These are phyloP conservation scores for Lobophora halterata DNA, from an alignment of 2,888 invertebrate genomes.

Conservation along the genomic window DNA sequence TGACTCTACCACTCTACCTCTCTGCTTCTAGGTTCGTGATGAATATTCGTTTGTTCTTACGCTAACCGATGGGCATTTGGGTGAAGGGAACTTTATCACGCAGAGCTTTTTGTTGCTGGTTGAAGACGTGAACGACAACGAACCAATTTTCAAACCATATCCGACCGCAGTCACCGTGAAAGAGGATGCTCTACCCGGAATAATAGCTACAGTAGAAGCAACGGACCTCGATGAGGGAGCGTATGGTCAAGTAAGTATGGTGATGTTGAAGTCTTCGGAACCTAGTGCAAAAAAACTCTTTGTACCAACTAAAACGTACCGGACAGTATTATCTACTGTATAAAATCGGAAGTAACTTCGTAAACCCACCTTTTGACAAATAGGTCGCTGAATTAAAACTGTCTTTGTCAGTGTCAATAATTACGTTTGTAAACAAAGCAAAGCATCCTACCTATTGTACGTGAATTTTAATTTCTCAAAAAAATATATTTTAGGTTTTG, in stretches of 20 bases:
- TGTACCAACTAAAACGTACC: too few relatives aligned
- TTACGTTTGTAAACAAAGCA: constrained; percentile 1
- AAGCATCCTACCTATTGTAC: constrained; percentile 10
- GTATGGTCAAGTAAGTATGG: constrained; percentile 87
- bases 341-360: not conserved
- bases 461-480: not conserved
- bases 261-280: not conserved
- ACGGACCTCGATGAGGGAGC: constrained; percentile 95
- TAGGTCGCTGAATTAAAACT: not conserved
- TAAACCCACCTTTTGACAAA: too few relatives aligned
- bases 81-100: constrained; percentile 92
- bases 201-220: constrained; percentile 91
- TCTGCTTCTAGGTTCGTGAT: constrained; percentile 84
- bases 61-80: constrained; percentile 92
- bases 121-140: constrained; percentile 96
- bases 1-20: not conserved
- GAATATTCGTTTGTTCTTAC: constrained; percentile 94
- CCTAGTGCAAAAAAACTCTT: too few relatives aligned
- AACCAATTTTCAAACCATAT: constrained; percentile 92
- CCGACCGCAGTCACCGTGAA: constrained; percentile 89
- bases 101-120: constrained; percentile 93
- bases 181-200: constrained; percentile 88
- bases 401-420: not conserved
- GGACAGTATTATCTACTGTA: too few relatives aligned
- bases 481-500: constrained; percentile 80